phyloP scores from a whole-genome alignment of 1,140 invertebrate genomes.

The Drosophila takahashii region DNA sequence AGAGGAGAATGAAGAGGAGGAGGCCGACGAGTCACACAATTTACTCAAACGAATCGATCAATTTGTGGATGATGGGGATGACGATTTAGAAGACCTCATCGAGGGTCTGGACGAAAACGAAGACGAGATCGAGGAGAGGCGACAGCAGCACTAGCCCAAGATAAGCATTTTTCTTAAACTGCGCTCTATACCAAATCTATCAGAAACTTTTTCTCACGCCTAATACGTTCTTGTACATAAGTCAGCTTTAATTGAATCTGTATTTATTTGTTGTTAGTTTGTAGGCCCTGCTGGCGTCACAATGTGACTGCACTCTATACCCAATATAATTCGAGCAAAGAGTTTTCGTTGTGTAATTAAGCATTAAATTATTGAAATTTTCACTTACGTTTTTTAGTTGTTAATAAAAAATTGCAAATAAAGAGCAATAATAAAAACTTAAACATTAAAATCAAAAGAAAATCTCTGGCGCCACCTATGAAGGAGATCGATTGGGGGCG shows the following conservation, averaged over 20 bases:
- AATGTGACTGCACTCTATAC: slow-evolving; percentile 31
- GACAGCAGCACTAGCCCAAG: slow-evolving; percentile 52
- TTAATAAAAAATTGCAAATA: slow-evolving; percentile 37
- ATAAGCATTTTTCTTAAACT: slow-evolving; percentile 64
- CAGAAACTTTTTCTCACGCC: slow-evolving; percentile 70
- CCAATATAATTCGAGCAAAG: slow-evolving; percentile 33
- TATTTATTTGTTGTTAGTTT: slow-evolving; percentile 60
- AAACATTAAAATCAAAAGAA: slow-evolving; percentile 9
- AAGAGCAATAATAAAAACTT: slow-evolving; percentile 48
- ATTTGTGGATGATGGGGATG: slow-evolving; percentile 70
- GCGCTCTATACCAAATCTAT: slow-evolving; percentile 82
- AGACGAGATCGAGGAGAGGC: slow-evolving; percentile 37
- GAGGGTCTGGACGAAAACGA: slow-evolving; percentile 50
- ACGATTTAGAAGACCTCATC: slow-evolving; percentile 71
- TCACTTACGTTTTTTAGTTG: slow-evolving; percentile 60
- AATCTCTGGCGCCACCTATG: background rate
- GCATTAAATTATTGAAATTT: slow-evolving; percentile 54
- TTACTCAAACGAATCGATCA: slow-evolving; percentile 79
- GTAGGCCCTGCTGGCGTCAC: slow-evolving; percentile 43
- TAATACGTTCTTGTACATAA: slow-evolving; percentile 70
- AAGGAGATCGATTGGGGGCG: background rate
- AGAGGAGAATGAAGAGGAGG: slow-evolving; percentile 34
- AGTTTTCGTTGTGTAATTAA: slow-evolving; percentile 68
- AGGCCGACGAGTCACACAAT: slow-evolving; percentile 51
- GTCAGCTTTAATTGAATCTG: slow-evolving; percentile 68